Evolutionary conservation across 2,888 invertebrate genomes (phyloP), one percentile per base, ranked within the genome.

Genomic region (Anorthoa munda): DNA sequence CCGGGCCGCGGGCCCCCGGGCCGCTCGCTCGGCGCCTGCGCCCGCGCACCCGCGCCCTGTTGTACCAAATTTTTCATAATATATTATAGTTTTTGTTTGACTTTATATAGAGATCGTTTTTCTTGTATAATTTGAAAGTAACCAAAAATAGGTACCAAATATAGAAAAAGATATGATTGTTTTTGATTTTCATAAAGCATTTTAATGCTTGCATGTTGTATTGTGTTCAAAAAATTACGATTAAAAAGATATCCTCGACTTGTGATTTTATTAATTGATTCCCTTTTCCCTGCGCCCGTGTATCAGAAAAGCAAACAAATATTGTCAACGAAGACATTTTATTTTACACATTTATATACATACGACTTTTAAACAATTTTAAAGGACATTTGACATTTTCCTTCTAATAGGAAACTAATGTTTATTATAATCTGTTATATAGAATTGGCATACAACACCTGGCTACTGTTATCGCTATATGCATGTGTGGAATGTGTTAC

Each of bases 141-240:
- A 96, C 96, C 96, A 96, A 96, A 96, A 95, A 95, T 96, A 96
- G 95, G 93, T 95, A 96, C 96, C 96, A 96, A 96, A 96, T 96
- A 95, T 95, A 96, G 94, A 95, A 92, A 93, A 92, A 91, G 94
- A 82, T 95, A 95, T 94, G 91, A 94, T 94, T 95, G 94, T 96
- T 96, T 96, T 92, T 96, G 91, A 95, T 95, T 96, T 94, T 95
- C 95, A 91, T 93, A 94, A 95, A 96, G 96, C 96, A 96, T 96
- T 93, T 93, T 94, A 85, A 96, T 96, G 96, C 96, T 96, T 96
- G 95, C 96, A 96, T 96, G 96, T 96, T 95, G 96, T 96, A 96
- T 96, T 96, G 96, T 96, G 96, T 96, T 96, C 96, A 96, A 94
- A 96, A 95, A 95, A 95, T 93, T 94, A 95, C 92, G 89, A 95